Evolutionary conservation across 1,140 invertebrate species (phyloP).

Genomic region (Diorhabda elongata): DNA sequence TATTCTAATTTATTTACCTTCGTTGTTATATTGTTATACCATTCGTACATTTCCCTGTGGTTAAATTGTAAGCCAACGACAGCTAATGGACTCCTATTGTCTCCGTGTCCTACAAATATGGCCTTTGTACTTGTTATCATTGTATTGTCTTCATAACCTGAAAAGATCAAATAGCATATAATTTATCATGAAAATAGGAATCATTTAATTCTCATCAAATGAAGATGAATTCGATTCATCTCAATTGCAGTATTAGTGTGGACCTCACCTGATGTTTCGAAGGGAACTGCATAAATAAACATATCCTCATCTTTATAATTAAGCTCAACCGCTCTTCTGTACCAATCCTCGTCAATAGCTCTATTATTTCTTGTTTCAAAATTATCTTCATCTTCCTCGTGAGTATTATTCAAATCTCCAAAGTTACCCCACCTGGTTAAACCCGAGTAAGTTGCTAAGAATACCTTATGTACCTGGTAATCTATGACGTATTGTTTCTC

Average conservation of each 20-base stretch:
- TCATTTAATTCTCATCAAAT: not conserved
- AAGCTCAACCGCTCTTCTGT: conserved; percentile 85
- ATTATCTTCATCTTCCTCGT: conserved; percentile 26
- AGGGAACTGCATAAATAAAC: conserved; percentile 82
- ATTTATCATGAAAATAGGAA: not conserved
- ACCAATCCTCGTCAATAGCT: conserved; percentile 89
- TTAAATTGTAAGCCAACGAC: conserved; percentile 88
- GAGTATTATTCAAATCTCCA: conserved; percentile 22
- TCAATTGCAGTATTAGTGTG: not conserved
- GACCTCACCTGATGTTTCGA: conserved; percentile 49
- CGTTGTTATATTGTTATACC: conserved; percentile 73
- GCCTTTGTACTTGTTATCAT: conserved; percentile 82
- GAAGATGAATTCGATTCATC: not conserved
- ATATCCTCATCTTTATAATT: conserved; percentile 72
- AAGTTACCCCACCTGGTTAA: conserved; percentile 74
- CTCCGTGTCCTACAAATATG: conserved; percentile 65
- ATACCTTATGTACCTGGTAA: conserved; percentile 48
- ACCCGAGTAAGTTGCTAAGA: conserved; percentile 82
- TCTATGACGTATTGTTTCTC: conserved; percentile 16
- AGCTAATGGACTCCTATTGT: conserved; percentile 71
- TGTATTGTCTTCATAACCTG: conserved; percentile 59
- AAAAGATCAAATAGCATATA: conserved; percentile 7
- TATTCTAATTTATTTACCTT: conserved; percentile 16
- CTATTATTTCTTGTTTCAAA: conserved; percentile 53
- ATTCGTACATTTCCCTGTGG: conserved; percentile 56